Conservation (phyloP, 2,113 vertebrate species). For the Platanista minor region DNA sequence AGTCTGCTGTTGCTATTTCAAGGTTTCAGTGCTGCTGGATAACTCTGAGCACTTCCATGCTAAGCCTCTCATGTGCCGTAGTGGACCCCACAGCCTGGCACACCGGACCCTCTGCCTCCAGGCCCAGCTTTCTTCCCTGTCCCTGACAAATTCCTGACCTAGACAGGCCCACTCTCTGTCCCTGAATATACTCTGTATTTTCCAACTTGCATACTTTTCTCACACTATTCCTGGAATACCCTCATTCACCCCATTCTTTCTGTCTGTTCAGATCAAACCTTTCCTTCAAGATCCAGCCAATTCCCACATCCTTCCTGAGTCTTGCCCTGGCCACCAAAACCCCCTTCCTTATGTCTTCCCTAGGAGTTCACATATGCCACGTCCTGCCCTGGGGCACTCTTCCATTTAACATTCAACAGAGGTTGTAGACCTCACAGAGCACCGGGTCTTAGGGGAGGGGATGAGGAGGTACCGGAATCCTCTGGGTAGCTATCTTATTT, state of each 20-base stretch:
- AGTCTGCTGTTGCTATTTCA: background rate
- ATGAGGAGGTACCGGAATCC: background rate
- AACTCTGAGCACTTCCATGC: background rate
- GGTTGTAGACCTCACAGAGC: background rate
- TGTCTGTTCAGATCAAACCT: background rate
- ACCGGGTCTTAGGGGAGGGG: background rate
- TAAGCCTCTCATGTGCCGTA: fast-evolving
- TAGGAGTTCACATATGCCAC: fast-evolving
- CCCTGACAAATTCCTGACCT: too few species aligned
- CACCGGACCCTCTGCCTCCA: fast-evolving
- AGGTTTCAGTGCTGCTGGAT: background rate
- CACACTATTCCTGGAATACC: background rate
- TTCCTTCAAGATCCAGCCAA: background rate
- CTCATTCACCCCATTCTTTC: background rate
- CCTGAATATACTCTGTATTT: background rate
- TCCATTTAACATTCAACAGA: background rate
- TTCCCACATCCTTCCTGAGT: background rate
- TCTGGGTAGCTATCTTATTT: background rate
- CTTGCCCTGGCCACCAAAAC: background rate
- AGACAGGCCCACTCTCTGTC: background rate
- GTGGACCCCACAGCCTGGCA: background rate
- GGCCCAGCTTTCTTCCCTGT: background rate
- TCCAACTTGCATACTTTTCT: background rate
- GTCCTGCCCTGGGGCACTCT: background rate
- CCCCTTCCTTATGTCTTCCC: background rate